These are phyloP conservation scores for Mus musculus DNA, from an alignment of 2,113 vertebrate genomes.

Conservation along the genomic window DNA sequence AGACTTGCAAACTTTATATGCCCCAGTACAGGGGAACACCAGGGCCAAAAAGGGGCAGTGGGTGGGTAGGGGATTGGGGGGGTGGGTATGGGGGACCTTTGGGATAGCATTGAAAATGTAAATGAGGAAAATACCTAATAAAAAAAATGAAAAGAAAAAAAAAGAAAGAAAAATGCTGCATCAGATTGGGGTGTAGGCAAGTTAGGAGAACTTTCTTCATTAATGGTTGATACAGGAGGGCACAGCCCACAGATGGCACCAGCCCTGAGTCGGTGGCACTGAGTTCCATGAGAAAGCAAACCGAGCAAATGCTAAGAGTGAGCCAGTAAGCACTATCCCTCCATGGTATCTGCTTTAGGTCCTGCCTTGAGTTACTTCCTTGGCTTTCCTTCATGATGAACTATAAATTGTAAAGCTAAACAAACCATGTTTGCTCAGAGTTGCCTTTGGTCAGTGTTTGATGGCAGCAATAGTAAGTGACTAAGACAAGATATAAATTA, in stretches of 20 bases:
- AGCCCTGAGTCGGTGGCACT: not conserved
- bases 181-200: not conserved
- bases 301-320: not conserved
- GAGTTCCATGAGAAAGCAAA: not conserved
- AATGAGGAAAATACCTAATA: no score
- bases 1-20: no score
- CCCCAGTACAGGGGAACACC: no score
- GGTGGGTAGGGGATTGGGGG: no score
- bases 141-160: no score
- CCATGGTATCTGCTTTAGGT: not conserved
- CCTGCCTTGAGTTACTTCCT: not conserved
- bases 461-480: not conserved
- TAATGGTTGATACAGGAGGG: not conserved
- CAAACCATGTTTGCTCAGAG: not conserved
- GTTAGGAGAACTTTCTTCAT: not conserved
- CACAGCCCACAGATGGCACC: not conserved
- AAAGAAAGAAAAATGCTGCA: no score
- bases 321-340: not conserved
- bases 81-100: no score
- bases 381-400: not conserved
- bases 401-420: not conserved
- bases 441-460: not conserved
- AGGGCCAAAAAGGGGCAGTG: no score
- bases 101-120: no score
- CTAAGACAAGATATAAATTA: not conserved